phyloP scores from a whole-genome alignment of 2,113 vertebrate genomes.

The Prionailurus bengalensis region DNA sequence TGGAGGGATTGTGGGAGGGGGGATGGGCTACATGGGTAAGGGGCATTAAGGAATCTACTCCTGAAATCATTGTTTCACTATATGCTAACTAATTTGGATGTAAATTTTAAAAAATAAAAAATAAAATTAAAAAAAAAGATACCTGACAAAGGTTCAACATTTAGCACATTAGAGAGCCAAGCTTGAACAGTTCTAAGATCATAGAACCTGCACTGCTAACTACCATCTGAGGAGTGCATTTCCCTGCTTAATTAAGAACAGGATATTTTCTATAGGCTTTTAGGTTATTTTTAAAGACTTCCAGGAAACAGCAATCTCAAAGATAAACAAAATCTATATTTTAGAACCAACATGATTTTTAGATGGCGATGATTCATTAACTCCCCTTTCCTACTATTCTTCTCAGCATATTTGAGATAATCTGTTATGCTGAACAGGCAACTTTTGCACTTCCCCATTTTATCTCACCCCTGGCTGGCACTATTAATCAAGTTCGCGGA shows the following conservation, averaged over 20 bases:
- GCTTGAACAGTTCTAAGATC: background rate
- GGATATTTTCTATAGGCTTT: background rate
- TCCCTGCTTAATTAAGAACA: background rate
- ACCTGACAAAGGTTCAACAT: background rate
- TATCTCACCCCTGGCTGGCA: background rate
- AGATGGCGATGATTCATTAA: background rate
- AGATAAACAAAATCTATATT: slow-evolving; percentile 40
- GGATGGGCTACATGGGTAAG: no score
- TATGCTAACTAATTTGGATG: no score
- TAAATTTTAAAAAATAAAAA: no score
- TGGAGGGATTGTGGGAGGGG: no score
- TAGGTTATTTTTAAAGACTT: slow-evolving; percentile 5
- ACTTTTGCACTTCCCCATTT: background rate
- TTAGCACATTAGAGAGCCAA: background rate
- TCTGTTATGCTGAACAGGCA: background rate
- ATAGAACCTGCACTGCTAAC: background rate
- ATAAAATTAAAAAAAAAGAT: background rate
- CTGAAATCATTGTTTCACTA: no score
- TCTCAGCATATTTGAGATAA: slow-evolving; percentile 30
- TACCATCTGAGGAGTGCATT: background rate
- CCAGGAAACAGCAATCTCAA: slow-evolving; percentile 10
- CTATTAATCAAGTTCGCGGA: background rate
- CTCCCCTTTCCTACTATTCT: background rate
- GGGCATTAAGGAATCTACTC: no score
- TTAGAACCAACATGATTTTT: slow-evolving; percentile 9